A percentile compares a stretch with the other conserved stretches of the same genome.
These are phyloP conservation scores for Lota lota DNA, from an alignment of 2,113 vertebrate species.

Conservation along the genomic window DNA sequence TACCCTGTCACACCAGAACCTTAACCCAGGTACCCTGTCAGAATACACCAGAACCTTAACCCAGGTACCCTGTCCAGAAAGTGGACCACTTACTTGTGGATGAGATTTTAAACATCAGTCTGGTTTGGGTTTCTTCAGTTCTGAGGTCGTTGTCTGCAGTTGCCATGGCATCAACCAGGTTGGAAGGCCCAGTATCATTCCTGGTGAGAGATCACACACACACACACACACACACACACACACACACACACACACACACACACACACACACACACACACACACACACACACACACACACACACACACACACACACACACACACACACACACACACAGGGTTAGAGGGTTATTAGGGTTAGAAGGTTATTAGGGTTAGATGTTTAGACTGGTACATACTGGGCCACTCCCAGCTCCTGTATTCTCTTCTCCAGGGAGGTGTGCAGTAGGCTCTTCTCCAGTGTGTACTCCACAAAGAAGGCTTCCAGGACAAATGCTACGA, in stretches of 20 bases:
- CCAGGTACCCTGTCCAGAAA: background rate
- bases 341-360: background rate
- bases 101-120: constrained; percentile 85
- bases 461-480: constrained; percentile 94
- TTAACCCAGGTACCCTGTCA: too few relatives aligned
- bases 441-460: constrained; percentile 85
- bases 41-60: too few relatives aligned
- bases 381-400: constrained; percentile 72
- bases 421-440: constrained; percentile 90
- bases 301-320: too few relatives aligned
- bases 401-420: constrained; percentile 87
- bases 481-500: constrained; percentile 90
- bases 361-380: background rate
- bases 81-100: constrained; percentile 81
- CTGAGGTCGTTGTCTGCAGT: constrained; percentile 61
- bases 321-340: too few relatives aligned
- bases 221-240: background rate
- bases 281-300: background rate
- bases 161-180: constrained; percentile 79
- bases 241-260: background rate
- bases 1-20: too few relatives aligned
- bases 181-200: constrained; percentile 54
- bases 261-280: background rate
- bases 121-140: constrained; percentile 36
- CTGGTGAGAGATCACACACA: constrained; percentile 65